Percentiles rank a stretch among this genome's conserved stretches.
Evolutionary conservation across 1,140 invertebrate genomes (phyloP).

Genomic region (Cydia amplana): DNA sequence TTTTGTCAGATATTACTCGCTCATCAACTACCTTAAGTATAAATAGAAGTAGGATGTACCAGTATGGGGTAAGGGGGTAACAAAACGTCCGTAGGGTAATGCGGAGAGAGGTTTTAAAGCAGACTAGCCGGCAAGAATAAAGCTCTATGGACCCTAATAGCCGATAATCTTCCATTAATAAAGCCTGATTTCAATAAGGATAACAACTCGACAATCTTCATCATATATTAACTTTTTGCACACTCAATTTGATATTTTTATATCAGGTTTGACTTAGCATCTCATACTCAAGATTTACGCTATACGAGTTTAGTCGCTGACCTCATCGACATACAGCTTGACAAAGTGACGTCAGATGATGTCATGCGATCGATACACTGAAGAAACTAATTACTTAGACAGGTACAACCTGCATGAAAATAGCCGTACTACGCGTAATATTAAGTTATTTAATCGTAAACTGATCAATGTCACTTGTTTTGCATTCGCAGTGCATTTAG

Average conservation of each 20-base stretch:
- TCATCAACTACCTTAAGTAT: too few species aligned
- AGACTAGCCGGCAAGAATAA: neutral
- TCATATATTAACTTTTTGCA: neutral
- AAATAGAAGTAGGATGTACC: too few species aligned
- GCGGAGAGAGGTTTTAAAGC: too few species aligned
- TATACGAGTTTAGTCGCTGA: constrained; percentile 22
- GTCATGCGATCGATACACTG: constrained; percentile 10
- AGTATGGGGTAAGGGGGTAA: too few species aligned
- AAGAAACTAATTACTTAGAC: neutral
- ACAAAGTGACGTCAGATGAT: constrained; percentile 27
- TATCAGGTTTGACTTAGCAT: constrained; percentile 23
- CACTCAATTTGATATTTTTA: constrained; percentile 4
- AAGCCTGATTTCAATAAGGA: neutral
- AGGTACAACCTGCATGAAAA: neutral
- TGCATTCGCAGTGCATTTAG: too few species aligned
- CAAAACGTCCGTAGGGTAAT: too few species aligned
- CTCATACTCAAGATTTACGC: neutral
- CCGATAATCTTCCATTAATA: neutral
- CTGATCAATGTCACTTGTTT: too few species aligned
- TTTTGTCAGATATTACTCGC: too few species aligned
- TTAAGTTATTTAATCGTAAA: too few species aligned
- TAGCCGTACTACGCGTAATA: too few species aligned
- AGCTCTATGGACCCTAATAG: neutral
- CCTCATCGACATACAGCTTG: constrained; percentile 28
- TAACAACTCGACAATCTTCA: neutral